These are phyloP conservation scores for Agelastica alni DNA, from an alignment of 2,888 invertebrate species.

Conservation along the genomic window DNA sequence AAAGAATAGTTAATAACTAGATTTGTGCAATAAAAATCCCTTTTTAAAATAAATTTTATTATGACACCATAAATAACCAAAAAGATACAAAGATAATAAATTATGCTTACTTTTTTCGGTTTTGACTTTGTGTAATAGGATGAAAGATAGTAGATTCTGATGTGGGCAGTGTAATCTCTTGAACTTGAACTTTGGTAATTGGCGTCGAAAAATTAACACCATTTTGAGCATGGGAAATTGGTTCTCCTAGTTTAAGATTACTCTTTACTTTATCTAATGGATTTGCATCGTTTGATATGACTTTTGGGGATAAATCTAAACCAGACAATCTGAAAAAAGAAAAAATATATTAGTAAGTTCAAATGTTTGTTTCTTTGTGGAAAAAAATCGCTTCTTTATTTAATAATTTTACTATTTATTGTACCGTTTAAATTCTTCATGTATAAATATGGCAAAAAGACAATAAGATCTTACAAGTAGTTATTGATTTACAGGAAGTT, in stretches of 20 bases:
- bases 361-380: no score
- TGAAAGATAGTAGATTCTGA: slow-evolving; percentile 49
- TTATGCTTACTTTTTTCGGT: slow-evolving; percentile 52
- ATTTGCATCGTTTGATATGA: slow-evolving; percentile 43
- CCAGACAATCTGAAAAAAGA: slow-evolving; percentile 48
- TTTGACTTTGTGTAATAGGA: slow-evolving; percentile 40
- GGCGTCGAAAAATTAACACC: slow-evolving; percentile 37
- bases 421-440: no score
- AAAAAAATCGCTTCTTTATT: no score
- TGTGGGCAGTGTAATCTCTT: slow-evolving; percentile 44
- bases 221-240: slow-evolving; percentile 43
- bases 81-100: no score
- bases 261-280: slow-evolving; percentile 52
- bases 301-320: slow-evolving; percentile 49
- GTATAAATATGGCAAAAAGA: no score
- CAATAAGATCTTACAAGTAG: no score
- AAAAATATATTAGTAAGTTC: no score
- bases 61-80: not conserved
- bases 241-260: slow-evolving; percentile 46
- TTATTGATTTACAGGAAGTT: not conserved
- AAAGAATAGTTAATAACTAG: no score
- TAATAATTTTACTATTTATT: no score
- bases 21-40: slow-evolving; percentile 4
- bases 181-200: slow-evolving; percentile 43
- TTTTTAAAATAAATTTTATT: not conserved